A percentile compares a stretch with the other conserved stretches of the same genome.
phyloP scores from a whole-genome alignment of 2,888 invertebrate species.

The Phaonia tiefii region DNA sequence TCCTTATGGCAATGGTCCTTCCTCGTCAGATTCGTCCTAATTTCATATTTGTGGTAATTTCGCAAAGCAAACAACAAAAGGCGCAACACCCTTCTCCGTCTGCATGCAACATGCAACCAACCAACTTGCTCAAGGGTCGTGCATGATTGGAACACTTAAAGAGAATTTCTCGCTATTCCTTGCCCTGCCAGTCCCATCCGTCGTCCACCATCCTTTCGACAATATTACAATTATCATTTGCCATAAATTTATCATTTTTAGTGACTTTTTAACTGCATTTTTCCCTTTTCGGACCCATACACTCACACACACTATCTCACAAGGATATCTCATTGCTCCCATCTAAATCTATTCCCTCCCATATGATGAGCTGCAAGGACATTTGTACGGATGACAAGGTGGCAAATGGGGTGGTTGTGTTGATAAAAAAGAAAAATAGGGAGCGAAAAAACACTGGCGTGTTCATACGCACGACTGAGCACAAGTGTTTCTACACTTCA shows the following conservation, averaged over 20 bases:
- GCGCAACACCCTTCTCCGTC: neutral
- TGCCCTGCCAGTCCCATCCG: too few species aligned
- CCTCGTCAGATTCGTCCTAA: neutral
- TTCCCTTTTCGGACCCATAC: conserved; percentile 1
- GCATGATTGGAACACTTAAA: too few species aligned
- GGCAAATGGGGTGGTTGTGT: neutral
- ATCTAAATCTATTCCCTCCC: conserved; percentile 43
- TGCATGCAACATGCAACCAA: too few species aligned
- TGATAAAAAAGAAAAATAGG: too few species aligned
- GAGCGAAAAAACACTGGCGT: conserved; percentile 41
- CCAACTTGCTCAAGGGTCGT: neutral
- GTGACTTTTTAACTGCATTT: conserved; percentile 62
- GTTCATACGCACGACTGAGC: conserved; percentile 63
- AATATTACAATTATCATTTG: conserved; percentile 57
- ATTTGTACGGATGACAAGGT: too few species aligned
- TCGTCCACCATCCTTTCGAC: neutral
- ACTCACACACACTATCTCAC: neutral
- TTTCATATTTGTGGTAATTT: neutral
- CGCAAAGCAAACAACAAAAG: neutral
- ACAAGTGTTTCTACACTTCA: conserved; percentile 60
- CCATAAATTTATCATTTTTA: conserved; percentile 67
- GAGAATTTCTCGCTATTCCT: neutral
- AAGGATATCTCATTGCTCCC: conserved; percentile 22
- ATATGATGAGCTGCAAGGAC: neutral
- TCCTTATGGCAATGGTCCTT: neutral